A percentile compares a stretch with the other conserved stretches of the same genome.
These are phyloP conservation scores for Lepidurus arcticus DNA, from an alignment of 1,140 invertebrate genomes.

Conservation along the genomic window DNA sequence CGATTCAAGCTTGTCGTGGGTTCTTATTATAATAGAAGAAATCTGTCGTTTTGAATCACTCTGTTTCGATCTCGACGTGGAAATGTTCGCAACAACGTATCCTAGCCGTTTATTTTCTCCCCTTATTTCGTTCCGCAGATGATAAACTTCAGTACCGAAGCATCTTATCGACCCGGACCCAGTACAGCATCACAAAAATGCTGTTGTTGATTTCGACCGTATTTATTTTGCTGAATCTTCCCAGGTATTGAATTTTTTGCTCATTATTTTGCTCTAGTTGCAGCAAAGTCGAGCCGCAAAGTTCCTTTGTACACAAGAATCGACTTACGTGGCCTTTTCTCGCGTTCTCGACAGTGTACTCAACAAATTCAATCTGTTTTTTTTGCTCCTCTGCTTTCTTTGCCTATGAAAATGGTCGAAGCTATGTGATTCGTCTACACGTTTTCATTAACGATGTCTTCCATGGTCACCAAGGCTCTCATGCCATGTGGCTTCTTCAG, in stretches of 20 bases:
- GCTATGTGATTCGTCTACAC: conserved; percentile 53
- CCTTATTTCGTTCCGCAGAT: conserved; percentile 24
- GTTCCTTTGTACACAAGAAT: too few species aligned
- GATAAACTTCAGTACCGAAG: conserved; percentile 39
- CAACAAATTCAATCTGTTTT: not conserved
- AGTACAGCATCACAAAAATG: conserved; percentile 54
- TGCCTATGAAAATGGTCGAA: conserved; percentile 41
- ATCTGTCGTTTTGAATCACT: too few species aligned
- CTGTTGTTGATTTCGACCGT: conserved; percentile 52
- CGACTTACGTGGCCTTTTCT: too few species aligned
- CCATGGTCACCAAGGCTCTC: conserved; percentile 43
- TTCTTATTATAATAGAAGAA: too few species aligned
- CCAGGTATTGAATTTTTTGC: conserved; percentile 46
- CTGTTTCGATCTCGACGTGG: too few species aligned
- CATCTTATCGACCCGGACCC: conserved; percentile 48
- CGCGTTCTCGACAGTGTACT: not conserved
- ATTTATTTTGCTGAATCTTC: conserved; percentile 52
- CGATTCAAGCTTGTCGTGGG: too few species aligned
- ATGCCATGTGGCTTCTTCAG: conserved; percentile 51
- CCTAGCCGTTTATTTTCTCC: too few species aligned
- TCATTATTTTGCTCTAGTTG: not conserved
- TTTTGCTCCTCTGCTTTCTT: not conserved
- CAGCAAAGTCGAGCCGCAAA: not conserved
- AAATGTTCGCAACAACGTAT: too few species aligned
- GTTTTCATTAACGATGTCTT: conserved; percentile 48